Conservation (phyloP, 2,113 vertebrate species). For the Microtus oregoni region DNA sequence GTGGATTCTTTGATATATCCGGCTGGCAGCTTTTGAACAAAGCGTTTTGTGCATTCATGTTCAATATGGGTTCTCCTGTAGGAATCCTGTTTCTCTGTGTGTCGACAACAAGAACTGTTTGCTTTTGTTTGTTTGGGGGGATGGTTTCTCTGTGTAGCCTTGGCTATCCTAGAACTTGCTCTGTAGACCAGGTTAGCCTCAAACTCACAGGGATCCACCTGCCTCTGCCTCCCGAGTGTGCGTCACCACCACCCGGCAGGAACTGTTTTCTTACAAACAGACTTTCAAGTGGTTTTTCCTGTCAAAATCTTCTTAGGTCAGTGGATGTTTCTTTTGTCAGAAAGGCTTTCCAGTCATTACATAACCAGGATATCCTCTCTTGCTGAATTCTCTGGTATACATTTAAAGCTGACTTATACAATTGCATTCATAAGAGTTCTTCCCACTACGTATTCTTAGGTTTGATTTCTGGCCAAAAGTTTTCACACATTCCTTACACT, state of each 20-base stretch:
- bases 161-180: too few relatives aligned
- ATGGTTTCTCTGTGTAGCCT: too few relatives aligned
- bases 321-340: neutral
- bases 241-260: neutral
- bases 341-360: neutral
- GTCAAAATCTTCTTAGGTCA: neutral
- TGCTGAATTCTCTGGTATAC: slow-evolving; percentile 44
- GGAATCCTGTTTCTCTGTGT: too few relatives aligned
- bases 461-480: slow-evolving; percentile 22
- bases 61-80: too few relatives aligned
- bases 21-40: too few relatives aligned
- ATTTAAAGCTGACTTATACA: neutral
- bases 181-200: too few relatives aligned
- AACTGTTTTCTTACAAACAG: neutral
- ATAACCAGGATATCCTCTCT: neutral
- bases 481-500: slow-evolving; percentile 59
- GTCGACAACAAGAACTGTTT: too few relatives aligned
- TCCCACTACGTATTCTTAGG: slow-evolving; percentile 49
- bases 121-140: too few relatives aligned
- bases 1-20: too few relatives aligned
- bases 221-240: neutral
- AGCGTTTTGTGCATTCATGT: too few relatives aligned
- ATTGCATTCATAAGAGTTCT: slow-evolving; percentile 35
- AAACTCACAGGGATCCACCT: too few relatives aligned
- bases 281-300: neutral